phyloP scores from a whole-genome alignment of 2,113 vertebrate species.

The Neoarius graeffei region DNA sequence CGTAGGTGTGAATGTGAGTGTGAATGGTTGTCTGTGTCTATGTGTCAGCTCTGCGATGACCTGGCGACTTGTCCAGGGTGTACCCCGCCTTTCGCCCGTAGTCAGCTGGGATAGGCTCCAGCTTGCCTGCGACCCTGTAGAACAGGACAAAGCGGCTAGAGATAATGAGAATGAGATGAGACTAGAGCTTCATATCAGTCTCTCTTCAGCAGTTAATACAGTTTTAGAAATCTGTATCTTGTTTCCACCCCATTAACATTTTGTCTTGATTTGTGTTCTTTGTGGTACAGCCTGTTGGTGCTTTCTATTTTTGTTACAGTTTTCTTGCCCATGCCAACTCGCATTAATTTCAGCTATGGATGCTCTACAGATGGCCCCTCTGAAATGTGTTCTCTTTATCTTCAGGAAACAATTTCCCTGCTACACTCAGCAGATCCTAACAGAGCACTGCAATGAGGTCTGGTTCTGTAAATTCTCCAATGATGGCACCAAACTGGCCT shows the following conservation, averaged over 20 bases:
- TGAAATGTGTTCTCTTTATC: slow-evolving; percentile 37
- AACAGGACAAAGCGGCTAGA: too few species aligned
- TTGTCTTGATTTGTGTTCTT: slow-evolving; percentile 2
- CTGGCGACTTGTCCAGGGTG: too few species aligned
- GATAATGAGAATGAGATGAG: too few species aligned
- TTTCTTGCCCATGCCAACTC: slow-evolving; percentile 5
- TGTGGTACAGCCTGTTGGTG: background rate
- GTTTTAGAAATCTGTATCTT: background rate
- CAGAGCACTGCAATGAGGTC: slow-evolving; percentile 97
- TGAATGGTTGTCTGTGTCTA: too few species aligned
- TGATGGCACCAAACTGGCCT: slow-evolving; percentile 95
- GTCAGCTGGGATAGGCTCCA: too few species aligned
- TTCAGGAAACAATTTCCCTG: slow-evolving; percentile 95
- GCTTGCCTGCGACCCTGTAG: too few species aligned
- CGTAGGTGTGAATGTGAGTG: too few species aligned
- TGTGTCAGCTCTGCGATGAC: too few species aligned
- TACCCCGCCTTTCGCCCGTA: too few species aligned
- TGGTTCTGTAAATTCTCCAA: slow-evolving; percentile 99
- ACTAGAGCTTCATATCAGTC: background rate
- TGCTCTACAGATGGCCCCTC: slow-evolving; percentile 20
- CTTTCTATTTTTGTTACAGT: slow-evolving; percentile 1
- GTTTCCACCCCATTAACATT: background rate
- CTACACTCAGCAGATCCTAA: slow-evolving; percentile 95
- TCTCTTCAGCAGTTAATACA: background rate
- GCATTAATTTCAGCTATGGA: background rate